Percentiles rank a stretch among this genome's conserved stretches.
Conservation (phyloP, 2,113 vertebrate genomes). For the Sebastes schlegelii region DNA sequence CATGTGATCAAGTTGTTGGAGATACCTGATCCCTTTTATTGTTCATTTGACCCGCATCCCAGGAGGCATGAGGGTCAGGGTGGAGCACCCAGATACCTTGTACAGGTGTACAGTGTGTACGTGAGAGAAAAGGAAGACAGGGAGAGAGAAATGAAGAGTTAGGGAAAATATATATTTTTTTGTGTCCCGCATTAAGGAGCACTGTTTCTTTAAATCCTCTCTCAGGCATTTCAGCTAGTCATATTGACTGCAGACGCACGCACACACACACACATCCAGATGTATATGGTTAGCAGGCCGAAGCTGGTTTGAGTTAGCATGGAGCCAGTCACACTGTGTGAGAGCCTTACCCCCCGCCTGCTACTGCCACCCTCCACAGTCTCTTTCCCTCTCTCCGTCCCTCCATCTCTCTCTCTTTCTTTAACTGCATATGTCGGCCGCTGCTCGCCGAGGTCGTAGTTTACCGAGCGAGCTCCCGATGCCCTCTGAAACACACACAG, state of each 20-base stretch:
- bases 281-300: conserved; percentile 79
- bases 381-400: conserved; percentile 53
- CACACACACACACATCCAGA: conserved; percentile 67
- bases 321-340: conserved; percentile 84
- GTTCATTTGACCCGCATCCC: conserved; percentile 77
- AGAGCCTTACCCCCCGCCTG: conserved; percentile 80
- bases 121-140: conserved; percentile 17
- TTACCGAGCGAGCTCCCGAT: conserved; percentile 31
- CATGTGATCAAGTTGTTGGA: conserved; percentile 58
- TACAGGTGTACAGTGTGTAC: conserved; percentile 66
- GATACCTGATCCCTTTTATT: conserved; percentile 78
- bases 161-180: background rate
- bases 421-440: conserved; percentile 42
- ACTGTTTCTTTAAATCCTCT: conserved; percentile 75
- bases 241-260: conserved; percentile 69
- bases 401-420: conserved; percentile 45
- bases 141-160: background rate
- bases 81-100: conserved; percentile 62
- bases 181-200: conserved; percentile 20
- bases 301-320: conserved; percentile 84
- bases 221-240: conserved; percentile 72
- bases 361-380: conserved; percentile 79
- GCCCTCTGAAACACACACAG: background rate
- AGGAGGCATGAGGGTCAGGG: conserved; percentile 72
- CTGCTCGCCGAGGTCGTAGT: background rate